These are phyloP conservation scores for Podocnemis expansa DNA, from an alignment of 2,113 vertebrate species.

Conservation along the genomic window DNA sequence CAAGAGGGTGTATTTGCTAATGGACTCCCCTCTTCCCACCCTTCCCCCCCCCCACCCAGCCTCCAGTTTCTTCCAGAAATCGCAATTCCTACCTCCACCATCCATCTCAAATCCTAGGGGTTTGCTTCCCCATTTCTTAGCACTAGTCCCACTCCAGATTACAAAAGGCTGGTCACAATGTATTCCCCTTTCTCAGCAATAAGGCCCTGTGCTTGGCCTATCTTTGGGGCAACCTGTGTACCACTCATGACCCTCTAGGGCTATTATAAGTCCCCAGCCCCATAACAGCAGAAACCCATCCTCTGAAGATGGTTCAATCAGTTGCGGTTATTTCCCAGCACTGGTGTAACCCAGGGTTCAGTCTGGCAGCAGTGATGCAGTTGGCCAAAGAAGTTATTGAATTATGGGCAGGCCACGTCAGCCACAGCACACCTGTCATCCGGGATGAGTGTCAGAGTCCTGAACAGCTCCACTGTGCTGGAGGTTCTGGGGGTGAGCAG, in stretches of 20 bases:
- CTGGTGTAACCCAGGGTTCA: no score
- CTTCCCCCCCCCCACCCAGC: background rate
- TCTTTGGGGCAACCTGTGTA: background rate
- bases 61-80: no score
- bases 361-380: background rate
- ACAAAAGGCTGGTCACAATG: no score
- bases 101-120: background rate
- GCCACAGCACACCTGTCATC: background rate
- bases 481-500: slow-evolving; percentile 37
- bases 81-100: background rate
- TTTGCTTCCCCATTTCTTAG: background rate
- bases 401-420: background rate
- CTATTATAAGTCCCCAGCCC: background rate
- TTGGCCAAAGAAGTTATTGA: background rate
- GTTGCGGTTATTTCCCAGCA: no score
- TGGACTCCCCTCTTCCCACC: background rate
- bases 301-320: background rate
- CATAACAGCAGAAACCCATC: background rate
- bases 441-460: slow-evolving; percentile 63
- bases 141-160: background rate
- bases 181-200: background rate
- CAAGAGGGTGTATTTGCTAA: background rate
- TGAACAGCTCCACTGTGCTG: slow-evolving; percentile 76
- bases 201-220: background rate
- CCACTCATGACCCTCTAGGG: background rate